A percentile compares a stretch with the other conserved stretches of the same genome.
phyloP scores from a whole-genome alignment of 2,888 invertebrate species.

The Salpingus planirostris region DNA sequence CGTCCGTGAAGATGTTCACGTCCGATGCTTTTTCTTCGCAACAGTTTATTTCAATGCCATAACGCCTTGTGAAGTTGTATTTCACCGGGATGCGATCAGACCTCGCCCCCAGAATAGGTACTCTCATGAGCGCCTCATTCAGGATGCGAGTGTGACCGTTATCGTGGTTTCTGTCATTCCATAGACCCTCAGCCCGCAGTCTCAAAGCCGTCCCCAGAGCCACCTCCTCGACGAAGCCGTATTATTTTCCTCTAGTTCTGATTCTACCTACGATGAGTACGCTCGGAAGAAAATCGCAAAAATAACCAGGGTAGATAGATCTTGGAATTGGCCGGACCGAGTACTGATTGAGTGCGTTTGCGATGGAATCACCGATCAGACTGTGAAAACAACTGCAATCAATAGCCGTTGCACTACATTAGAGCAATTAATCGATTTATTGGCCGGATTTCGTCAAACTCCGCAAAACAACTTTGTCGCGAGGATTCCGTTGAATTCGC shows the following conservation, averaged over 20 bases:
- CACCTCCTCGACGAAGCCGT: slow-evolving; percentile 4
- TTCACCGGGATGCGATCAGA: no score
- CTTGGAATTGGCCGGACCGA: slow-evolving; percentile 3
- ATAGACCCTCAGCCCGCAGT: no score
- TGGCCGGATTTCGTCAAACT: slow-evolving; percentile 2
- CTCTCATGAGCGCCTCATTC: no score
- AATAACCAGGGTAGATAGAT: neutral
- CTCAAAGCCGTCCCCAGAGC: no score
- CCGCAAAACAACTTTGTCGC: neutral
- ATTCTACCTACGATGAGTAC: slow-evolving; percentile 3
- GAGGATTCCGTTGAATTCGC: no score
- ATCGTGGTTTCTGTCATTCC: no score
- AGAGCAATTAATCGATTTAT: neutral
- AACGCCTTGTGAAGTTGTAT: no score
- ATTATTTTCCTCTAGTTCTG: slow-evolving; percentile 1
- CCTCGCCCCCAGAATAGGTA: no score
- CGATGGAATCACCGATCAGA: slow-evolving; percentile 1
- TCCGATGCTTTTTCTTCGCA: no score
- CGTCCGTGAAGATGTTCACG: no score
- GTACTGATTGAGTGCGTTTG: slow-evolving; percentile 2
- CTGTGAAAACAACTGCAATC: slow-evolving; percentile 3
- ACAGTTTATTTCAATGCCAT: no score
- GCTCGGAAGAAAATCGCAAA: slow-evolving; percentile 3
- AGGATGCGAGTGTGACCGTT: no score
- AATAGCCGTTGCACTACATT: slow-evolving; percentile 1